Evolutionary conservation across 2,888 invertebrate genomes (phyloP).

Genomic region (Scaptomyza reducta): DNA sequence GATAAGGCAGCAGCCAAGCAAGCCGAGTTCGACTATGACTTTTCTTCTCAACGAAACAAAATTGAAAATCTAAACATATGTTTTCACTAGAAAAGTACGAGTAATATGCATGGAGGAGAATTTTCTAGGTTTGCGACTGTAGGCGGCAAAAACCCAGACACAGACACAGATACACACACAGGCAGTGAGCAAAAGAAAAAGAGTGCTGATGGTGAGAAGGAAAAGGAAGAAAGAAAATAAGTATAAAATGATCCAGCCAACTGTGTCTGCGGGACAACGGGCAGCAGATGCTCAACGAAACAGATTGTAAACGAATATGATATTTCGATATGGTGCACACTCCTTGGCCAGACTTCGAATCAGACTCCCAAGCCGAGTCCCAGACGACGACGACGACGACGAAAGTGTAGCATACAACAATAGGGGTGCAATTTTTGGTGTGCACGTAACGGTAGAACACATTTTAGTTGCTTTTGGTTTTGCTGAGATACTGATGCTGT

Average conservation of each 20-base stretch:
- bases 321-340: conserved; percentile 76
- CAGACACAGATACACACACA: conserved; percentile 12
- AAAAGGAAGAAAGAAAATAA: conserved; percentile 8
- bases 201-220: conserved; percentile 10
- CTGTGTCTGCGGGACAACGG: conserved; percentile 48
- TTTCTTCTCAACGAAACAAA: conserved; percentile 38
- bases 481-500: conserved; percentile 41
- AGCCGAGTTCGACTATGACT: conserved; percentile 1
- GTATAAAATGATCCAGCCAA: conserved; percentile 44
- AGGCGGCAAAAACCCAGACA: conserved; percentile 34
- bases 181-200: conserved; percentile 22
- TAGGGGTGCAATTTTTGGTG: conserved; percentile 78
- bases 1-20: conserved; percentile 11
- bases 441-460: conserved; percentile 76
- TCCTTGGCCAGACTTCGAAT: conserved; percentile 56
- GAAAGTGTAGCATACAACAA: conserved; percentile 53
- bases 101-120: conserved; percentile 46
- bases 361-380: conserved; percentile 19
- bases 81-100: conserved; percentile 68
- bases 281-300: conserved; percentile 73
- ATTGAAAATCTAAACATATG: conserved; percentile 66
- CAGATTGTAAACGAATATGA: conserved; percentile 80
- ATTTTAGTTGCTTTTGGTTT: conserved; percentile 58
- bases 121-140: conserved; percentile 10
- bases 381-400: conserved; percentile 21